Base-by-base conservation (phyloP, 2,797 vertebrate genomes). In the Amphiprion clarkii region DNA sequence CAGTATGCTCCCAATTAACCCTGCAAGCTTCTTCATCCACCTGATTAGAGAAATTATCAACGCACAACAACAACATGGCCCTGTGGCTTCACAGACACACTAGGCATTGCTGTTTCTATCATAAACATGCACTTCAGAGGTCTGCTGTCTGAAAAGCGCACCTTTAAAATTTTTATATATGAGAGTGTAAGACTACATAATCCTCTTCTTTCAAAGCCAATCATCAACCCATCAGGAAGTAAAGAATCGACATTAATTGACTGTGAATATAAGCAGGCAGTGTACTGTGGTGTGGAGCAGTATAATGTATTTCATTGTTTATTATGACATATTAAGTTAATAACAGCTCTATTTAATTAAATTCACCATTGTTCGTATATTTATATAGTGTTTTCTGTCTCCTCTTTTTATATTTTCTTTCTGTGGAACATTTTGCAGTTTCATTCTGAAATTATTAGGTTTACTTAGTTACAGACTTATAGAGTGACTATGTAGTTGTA, bases 1-100 rank as follows among this genome's bases (percentile, higher is more conserved):
- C 85, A 85, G 85, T 66, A 55, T 91, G 92, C 93, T 89, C 89
- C 94, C 94, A 95, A 95, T 95, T 95, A 95, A 95, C 94, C 93
- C 91, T 67, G 85, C 85, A 73, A 88, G 89, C 88, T 91, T 92
- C 85, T 85, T 83, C 87, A 79, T 93, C 88, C 91, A 94, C 92
- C 92, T 92, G 92, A 95, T 94, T 93, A 92, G 89, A 94, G 89
- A 93, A 90, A 93, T 94, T 89, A 94, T 90, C 84, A 91, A 88
- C 52, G 82, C 91, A 88, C 80, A 86, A 82, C 87, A 92, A 89
- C 89, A 91, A 90, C 74, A 75, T 39, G 64, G 83, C 75, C 79
- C 65, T 21, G 67, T 82, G 82, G 81, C 71, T 82, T 79, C 68
- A 36, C 68, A 81, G 48, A 82, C 71, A 74, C 21, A 14, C 53